Conservation (phyloP, 2,888 invertebrate genomes). For the Clitarchus hookeri region DNA sequence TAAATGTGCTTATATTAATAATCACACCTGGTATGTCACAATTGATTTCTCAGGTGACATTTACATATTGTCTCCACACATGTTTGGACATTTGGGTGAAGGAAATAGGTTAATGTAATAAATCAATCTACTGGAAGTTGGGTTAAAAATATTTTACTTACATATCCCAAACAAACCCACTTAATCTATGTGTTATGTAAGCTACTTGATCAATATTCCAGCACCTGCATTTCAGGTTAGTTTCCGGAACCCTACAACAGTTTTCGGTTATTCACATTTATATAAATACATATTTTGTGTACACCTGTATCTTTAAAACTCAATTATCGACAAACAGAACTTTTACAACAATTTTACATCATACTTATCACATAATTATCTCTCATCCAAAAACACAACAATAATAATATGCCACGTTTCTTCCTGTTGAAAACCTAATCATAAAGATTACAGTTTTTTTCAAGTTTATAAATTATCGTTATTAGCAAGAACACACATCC, state of each 20-base stretch:
- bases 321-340: neutral
- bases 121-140: neutral
- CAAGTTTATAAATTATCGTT: neutral
- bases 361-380: neutral
- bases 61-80: too few species aligned
- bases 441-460: neutral
- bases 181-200: neutral
- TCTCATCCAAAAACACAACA: neutral
- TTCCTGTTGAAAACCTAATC: neutral
- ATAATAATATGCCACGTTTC: neutral
- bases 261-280: neutral
- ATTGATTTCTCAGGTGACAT: too few species aligned
- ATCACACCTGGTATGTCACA: too few species aligned
- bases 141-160: slow-evolving; percentile 7
- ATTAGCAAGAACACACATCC: neutral
- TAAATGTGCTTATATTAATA: too few species aligned
- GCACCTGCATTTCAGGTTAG: neutral
- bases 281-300: neutral
- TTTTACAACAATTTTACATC: neutral
- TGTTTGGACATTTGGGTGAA: too few species aligned
- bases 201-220: neutral
- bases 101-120: too few species aligned
- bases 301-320: neutral
- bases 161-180: neutral
- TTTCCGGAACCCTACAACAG: neutral